These are phyloP conservation scores for Aleiodes testaceus DNA, from an alignment of 2,888 invertebrate genomes.

Conservation along the genomic window DNA sequence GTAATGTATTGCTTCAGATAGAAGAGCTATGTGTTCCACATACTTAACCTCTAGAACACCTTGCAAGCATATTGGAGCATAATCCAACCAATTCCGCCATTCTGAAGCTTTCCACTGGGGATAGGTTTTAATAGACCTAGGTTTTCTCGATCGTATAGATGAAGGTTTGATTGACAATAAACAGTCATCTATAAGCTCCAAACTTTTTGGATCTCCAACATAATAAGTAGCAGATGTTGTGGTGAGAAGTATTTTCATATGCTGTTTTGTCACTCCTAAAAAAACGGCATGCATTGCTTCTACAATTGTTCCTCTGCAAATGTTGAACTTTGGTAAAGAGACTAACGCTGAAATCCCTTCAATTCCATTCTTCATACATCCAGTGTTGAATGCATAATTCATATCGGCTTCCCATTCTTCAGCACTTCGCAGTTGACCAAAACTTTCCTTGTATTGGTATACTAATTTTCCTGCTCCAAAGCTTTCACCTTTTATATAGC, in stretches of 20 bases:
- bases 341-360: slow-evolving; percentile 10
- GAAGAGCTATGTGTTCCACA: slow-evolving; percentile 9
- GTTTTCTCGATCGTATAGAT: slow-evolving; percentile 25
- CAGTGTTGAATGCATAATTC: not conserved
- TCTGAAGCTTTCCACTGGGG: slow-evolving; percentile 37
- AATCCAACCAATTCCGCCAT: slow-evolving; percentile 36
- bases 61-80: slow-evolving; percentile 29
- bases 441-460: not conserved
- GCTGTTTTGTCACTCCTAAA: slow-evolving; percentile 36
- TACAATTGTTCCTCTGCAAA: slow-evolving; percentile 24
- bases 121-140: not conserved
- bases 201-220: slow-evolving; percentile 24
- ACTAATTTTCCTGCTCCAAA: too few relatives aligned
- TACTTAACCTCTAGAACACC: slow-evolving; percentile 14
- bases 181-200: slow-evolving; percentile 5
- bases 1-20: slow-evolving; percentile 26
- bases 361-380: not conserved
- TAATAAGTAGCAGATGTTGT: slow-evolving; percentile 4
- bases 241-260: slow-evolving; percentile 5
- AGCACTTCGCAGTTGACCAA: not conserved
- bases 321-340: slow-evolving; percentile 5
- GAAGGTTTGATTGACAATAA: slow-evolving; percentile 23
- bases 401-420: not conserved
- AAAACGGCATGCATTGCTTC: slow-evolving; percentile 34
- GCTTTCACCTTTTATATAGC: not conserved